Percentiles rank a stretch among this genome's conserved stretches.
Conservation (phyloP, 1,140 invertebrate species). For the Bombus ignitus region DNA sequence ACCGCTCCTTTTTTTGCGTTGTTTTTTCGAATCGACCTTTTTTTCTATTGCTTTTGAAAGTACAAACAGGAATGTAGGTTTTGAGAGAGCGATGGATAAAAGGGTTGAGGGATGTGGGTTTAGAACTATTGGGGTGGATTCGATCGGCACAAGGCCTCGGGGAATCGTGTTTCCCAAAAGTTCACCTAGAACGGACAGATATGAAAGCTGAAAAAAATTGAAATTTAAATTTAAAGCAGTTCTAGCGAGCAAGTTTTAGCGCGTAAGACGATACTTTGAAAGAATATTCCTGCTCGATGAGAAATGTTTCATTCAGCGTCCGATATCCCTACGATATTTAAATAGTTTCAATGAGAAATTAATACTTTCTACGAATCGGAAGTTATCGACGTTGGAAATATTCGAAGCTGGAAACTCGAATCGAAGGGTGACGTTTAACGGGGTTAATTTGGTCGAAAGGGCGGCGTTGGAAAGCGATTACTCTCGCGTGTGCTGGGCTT, state of each 20-base stretch:
- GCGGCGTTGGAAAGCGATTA: background rate
- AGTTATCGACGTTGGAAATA: background rate
- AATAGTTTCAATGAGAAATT: background rate
- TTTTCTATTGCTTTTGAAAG: background rate
- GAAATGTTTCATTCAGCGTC: background rate
- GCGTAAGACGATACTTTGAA: background rate
- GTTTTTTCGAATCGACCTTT: background rate
- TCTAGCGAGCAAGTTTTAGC: background rate
- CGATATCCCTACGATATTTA: too few species aligned
- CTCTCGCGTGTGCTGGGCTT: constrained; percentile 6
- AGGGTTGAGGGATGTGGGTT: background rate
- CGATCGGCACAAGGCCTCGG: background rate
- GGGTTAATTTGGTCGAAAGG: constrained; percentile 20
- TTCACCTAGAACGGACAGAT: background rate
- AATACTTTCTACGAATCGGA: background rate
- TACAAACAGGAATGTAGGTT: background rate
- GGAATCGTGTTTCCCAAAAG: background rate
- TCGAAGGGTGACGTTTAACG: background rate
- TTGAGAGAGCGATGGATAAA: background rate
- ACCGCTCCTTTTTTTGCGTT: background rate
- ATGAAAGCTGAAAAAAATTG: background rate
- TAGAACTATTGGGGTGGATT: background rate
- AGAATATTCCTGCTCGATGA: background rate
- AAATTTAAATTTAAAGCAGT: background rate
- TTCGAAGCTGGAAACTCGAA: background rate